Evolutionary conservation across 2,888 invertebrate species (phyloP).

Genomic region (Lycaena phlaeas): DNA sequence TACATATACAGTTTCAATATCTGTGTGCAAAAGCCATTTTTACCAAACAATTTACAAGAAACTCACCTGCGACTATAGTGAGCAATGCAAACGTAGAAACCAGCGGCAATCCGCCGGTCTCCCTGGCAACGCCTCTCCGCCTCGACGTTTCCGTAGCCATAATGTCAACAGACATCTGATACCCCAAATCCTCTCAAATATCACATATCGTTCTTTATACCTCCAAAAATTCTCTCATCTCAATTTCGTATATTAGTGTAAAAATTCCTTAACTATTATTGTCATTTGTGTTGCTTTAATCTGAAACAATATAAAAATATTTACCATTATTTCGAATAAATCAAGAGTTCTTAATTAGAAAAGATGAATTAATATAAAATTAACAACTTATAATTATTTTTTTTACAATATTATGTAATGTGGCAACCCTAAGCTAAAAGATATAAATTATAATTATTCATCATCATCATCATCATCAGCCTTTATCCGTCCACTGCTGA

Average conservation of each 20-base stretch:
- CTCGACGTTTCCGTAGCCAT: slow-evolving; percentile 42
- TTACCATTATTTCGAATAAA: too few species aligned
- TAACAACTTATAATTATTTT: too few species aligned
- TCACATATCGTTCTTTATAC: slow-evolving; percentile 33
- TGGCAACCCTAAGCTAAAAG: too few species aligned
- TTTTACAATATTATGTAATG: too few species aligned
- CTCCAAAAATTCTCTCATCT: slow-evolving; percentile 24
- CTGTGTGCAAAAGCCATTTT: too few species aligned
- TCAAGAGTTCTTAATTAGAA: too few species aligned
- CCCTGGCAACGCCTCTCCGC: slow-evolving; percentile 49
- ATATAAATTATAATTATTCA: too few species aligned
- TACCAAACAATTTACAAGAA: too few species aligned
- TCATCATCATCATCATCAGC: too few species aligned
- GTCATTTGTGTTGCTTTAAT: slow-evolving; percentile 3
- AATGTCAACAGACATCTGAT: slow-evolving; percentile 37
- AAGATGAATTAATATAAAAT: too few species aligned
- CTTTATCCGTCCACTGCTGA: too few species aligned
- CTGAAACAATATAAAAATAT: not conserved
- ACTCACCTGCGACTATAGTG: slow-evolving; percentile 62
- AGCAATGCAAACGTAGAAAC: slow-evolving; percentile 63
- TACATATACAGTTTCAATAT: too few species aligned
- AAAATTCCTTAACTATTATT: slow-evolving; percentile 7
- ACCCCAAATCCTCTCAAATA: slow-evolving; percentile 24
- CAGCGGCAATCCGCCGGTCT: slow-evolving; percentile 55
- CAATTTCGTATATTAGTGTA: not conserved